Conservation (phyloP, 2,113 vertebrate genomes). For the Forbesichthys agassizii region DNA sequence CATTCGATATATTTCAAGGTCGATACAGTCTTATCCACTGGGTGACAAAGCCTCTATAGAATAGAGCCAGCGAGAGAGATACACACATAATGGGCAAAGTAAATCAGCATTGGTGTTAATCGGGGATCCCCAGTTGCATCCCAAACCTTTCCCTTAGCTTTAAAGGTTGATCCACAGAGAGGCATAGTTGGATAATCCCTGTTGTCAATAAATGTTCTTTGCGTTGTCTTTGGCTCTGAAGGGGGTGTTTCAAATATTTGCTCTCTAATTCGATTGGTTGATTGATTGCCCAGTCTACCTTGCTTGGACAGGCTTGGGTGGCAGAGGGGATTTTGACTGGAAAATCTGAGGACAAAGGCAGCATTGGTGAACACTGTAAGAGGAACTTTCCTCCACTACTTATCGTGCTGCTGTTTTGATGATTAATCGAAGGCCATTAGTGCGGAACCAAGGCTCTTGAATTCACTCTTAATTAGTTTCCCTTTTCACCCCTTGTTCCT, state of each 20-base stretch:
- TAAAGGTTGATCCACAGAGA: slow-evolving; percentile 32
- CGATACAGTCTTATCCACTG: slow-evolving; percentile 55
- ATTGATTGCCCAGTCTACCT: slow-evolving; percentile 45
- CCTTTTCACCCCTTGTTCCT: slow-evolving; percentile 56
- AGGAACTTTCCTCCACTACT: slow-evolving; percentile 37
- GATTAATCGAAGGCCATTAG: slow-evolving; percentile 77
- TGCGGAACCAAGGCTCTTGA: slow-evolving; percentile 52
- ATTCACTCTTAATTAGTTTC: slow-evolving; percentile 74
- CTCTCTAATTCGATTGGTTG: slow-evolving; percentile 43
- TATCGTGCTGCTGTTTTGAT: slow-evolving; percentile 47
- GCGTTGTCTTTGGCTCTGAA: slow-evolving; percentile 10
- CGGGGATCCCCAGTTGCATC: slow-evolving; percentile 19
- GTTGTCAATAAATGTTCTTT: slow-evolving; percentile 31
- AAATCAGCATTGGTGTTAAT: slow-evolving; percentile 42
- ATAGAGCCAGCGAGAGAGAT: slow-evolving; percentile 52
- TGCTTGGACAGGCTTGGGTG: background rate
- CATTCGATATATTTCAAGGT: slow-evolving; percentile 67
- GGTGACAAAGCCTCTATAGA: slow-evolving; percentile 35
- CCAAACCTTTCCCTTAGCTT: slow-evolving; percentile 17
- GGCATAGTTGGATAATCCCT: slow-evolving; percentile 38
- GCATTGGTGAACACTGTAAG: slow-evolving; percentile 23
- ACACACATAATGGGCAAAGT: slow-evolving; percentile 58
- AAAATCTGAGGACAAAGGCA: slow-evolving; percentile 19
- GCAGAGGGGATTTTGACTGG: slow-evolving; percentile 33
- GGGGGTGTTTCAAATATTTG: slow-evolving; percentile 26